Evolutionary conservation across 2,888 invertebrate species (phyloP), one percentile per base, ranked within the genome.

Genomic region (Ophioninae sp.): DNA sequence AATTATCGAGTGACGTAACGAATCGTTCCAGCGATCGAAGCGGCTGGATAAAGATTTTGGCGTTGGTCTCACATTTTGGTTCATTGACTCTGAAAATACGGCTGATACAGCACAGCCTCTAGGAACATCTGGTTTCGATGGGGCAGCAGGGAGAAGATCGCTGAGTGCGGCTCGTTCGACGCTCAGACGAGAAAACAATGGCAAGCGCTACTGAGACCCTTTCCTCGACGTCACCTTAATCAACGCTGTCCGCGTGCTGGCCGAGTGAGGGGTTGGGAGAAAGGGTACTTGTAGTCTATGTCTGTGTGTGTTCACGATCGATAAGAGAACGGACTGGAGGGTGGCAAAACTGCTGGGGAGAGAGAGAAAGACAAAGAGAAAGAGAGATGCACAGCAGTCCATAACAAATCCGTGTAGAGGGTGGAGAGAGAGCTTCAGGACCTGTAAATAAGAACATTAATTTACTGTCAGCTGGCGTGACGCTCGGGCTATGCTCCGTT

Each of bases 401-500:
- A 75, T 61, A 72, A 84, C 81, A 79, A 84, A 84, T 81, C 74
- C 75, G 78, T 51, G 64, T 56, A 67, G 75, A 77, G 86, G 82
- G 64, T 67, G 78, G 63, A 63, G 65, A 68, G 39, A 41, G 82
- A 74, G 73, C 76, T 76, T 69, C 71, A 64, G 78, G 81, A 68
- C 79, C 83, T 83, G 87, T 86, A 85, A 87, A 85, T 85, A 86
- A 85, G 85, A 85, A 87, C 85, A 87, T 87, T 82, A 85, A 85
- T 87, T 88, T 87, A 85, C 82, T 83, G 87, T 87, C 86, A 86
- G 85, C 85, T 88, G 85, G 88, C 87, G 84, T 87, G 89, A 88
- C 88, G 86, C 79, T 71, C 79, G 78, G 37, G 69, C 44, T 81
- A 39, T 79, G 77, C 59, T 7, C 30, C 72, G 72, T 17, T 73